Evolutionary conservation across 2,113 vertebrate genomes (phyloP).

Genomic region (Strigops habroptila): DNA sequence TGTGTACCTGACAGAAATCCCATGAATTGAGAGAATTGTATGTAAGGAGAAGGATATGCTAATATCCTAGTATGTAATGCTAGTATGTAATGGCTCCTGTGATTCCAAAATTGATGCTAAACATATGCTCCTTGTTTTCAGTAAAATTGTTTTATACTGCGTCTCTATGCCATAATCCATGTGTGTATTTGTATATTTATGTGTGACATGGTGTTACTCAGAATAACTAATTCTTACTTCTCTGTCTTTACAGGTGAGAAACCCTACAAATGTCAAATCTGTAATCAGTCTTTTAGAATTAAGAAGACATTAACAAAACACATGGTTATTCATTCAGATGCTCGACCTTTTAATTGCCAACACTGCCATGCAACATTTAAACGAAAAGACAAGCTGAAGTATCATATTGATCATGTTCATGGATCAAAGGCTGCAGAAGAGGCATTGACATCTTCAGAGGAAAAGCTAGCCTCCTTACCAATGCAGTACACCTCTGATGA

Average conservation of each 20-base stretch:
- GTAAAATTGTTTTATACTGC: background rate
- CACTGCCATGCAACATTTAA: conserved; percentile 96
- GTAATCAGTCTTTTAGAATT: conserved; percentile 94
- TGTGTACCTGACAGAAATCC: background rate
- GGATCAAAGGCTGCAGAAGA: conserved; percentile 80
- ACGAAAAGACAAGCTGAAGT: conserved; percentile 96
- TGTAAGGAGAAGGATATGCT: background rate
- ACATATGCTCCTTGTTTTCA: background rate
- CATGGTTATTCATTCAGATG: conserved; percentile 97
- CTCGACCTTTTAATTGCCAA: conserved; percentile 93
- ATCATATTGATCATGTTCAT: conserved; percentile 95
- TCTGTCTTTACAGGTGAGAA: conserved; percentile 86
- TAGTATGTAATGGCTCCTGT: background rate
- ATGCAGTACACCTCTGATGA: conserved; percentile 70
- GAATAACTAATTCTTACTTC: background rate
- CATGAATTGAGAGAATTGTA: background rate
- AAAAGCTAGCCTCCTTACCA: conserved; percentile 74
- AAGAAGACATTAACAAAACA: conserved; percentile 98
- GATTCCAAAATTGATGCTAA: background rate
- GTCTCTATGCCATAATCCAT: background rate
- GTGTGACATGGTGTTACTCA: background rate
- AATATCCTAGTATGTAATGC: too few relatives aligned
- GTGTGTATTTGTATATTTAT: background rate
- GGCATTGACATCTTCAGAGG: conserved; percentile 65
- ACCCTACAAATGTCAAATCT: conserved; percentile 93